Base-by-base conservation (phyloP, 2,888 invertebrate species). In the Hybos culiciformis region DNA sequence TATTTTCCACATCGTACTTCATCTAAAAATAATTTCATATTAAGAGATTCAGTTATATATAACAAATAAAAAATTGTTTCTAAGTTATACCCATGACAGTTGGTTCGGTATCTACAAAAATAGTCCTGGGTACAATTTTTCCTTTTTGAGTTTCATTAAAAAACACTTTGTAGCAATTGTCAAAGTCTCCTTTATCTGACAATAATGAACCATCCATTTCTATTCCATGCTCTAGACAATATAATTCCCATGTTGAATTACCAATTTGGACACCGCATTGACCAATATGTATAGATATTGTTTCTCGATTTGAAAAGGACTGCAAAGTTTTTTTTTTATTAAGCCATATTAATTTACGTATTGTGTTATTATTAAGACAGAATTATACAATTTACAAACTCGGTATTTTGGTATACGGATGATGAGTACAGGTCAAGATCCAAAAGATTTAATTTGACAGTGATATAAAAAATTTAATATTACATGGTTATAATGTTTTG, bases 71-170 rank as follows among this genome's bases (percentile, higher is more conserved):
- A 17, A n/a, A n/a, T 18, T 41, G 12, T 19, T 17, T 34, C 17
- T n/a, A n/a, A n/a, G n/a, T n/a, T n/a, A n/a, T 54, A 76, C 84
- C 86, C 37, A 91, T 82, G 40, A 91, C 90, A 39, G 87, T 87
- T 29, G 86, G 83, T 62, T 91, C 91, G 47, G 90, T 70, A 59
- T 91, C 91, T 39, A 91, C 82, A 74, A 88, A 84, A 29, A n/a
- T n/a, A n/a, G n/a, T n/a, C n/a, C n/a, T n/a, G n/a, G n/a, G n/a
- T n/a, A n/a, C n/a, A n/a, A n/a, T n/a, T n/a, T n/a, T n/a, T n/a
- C n/a, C n/a, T n/a, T n/a, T n/a, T n/a, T n/a, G n/a, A n/a, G n/a
- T n/a, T n/a, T n/a, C n/a, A n/a, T n/a, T n/a, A n/a, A n/a, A n/a
- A n/a, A n/a, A n/a, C n/a, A n/a, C n/a, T n/a, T n/a, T n/a, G n/a